Evolutionary conservation across 1,140 invertebrate genomes (phyloP).

Genomic region (Myzus persicae): DNA sequence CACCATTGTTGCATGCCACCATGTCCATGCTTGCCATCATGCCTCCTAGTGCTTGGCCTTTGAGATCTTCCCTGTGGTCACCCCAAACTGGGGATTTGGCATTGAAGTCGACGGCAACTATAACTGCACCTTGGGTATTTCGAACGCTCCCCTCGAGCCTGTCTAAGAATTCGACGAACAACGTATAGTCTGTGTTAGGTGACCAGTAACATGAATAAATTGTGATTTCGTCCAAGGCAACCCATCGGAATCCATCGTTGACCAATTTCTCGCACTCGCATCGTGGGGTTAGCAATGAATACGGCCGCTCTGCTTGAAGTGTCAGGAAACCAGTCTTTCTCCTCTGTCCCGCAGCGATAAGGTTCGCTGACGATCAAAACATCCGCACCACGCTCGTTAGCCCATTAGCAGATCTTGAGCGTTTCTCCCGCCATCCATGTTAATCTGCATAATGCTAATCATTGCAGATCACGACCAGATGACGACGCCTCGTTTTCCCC

Average conservation of each 20-base stretch:
- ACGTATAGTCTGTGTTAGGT: too few relatives aligned
- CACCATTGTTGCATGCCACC: background rate
- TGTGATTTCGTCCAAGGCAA: too few relatives aligned
- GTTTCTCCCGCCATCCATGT: background rate
- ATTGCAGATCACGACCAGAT: background rate
- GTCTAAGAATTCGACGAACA: too few relatives aligned
- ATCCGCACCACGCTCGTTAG: background rate
- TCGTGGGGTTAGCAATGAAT: too few relatives aligned
- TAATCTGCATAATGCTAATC: constrained; percentile 46
- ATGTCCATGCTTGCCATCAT: background rate
- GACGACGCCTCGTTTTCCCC: background rate
- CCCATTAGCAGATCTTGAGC: constrained; percentile 26
- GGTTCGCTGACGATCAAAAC: background rate
- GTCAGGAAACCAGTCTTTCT: too few relatives aligned
- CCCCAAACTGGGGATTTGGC: background rate
- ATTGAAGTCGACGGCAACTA: background rate
- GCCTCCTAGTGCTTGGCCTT: background rate
- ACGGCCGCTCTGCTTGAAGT: too few relatives aligned
- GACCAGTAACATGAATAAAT: too few relatives aligned
- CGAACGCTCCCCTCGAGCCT: background rate
- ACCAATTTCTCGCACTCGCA: too few relatives aligned
- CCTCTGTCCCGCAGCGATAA: background rate
- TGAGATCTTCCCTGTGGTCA: background rate
- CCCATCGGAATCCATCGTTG: too few relatives aligned
- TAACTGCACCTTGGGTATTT: background rate